Conservation (phyloP, 2,113 vertebrate species). For the Pseudolaguvia tuberculata region DNA sequence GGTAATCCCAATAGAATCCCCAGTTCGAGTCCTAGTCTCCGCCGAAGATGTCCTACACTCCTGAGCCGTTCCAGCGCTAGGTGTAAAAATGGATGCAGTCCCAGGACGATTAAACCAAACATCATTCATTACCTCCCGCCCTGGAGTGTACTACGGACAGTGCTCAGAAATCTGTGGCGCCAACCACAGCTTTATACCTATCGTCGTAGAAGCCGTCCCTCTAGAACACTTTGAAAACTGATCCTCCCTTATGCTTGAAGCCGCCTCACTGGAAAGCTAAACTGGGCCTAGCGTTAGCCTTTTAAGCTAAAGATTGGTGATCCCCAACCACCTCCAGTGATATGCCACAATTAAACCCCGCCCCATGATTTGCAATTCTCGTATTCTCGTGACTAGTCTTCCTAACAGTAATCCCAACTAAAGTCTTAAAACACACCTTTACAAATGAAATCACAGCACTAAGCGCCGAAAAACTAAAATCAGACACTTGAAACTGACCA, state of each 20-base stretch:
- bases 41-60: slow-evolving; percentile 52
- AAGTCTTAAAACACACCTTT: not conserved
- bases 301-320: slow-evolving; percentile 54
- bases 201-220: slow-evolving; percentile 45
- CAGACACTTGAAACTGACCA: slow-evolving; percentile 43
- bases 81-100: slow-evolving; percentile 46
- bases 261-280: slow-evolving; percentile 52
- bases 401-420: slow-evolving; percentile 19
- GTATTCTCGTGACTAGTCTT: slow-evolving; percentile 28
- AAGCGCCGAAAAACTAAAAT: not conserved
- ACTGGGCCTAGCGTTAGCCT: slow-evolving; percentile 49
- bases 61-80: slow-evolving; percentile 37
- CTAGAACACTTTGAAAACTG: slow-evolving; percentile 47
- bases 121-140: slow-evolving; percentile 41
- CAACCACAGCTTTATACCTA: slow-evolving; percentile 52
- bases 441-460: not conserved
- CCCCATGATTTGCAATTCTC: slow-evolving; percentile 37
- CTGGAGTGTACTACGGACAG: slow-evolving; percentile 42
- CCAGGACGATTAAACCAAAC: slow-evolving; percentile 50
- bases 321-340: slow-evolving; percentile 43
- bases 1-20: slow-evolving; percentile 40
- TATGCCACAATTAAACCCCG: slow-evolving; percentile 51
- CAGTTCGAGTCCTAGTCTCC: slow-evolving; percentile 34
- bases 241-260: slow-evolving; percentile 32
- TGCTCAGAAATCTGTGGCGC: slow-evolving; percentile 54